Conservation (phyloP, 2,113 vertebrate species). For the Cryptoleucopteryx plumbea region DNA sequence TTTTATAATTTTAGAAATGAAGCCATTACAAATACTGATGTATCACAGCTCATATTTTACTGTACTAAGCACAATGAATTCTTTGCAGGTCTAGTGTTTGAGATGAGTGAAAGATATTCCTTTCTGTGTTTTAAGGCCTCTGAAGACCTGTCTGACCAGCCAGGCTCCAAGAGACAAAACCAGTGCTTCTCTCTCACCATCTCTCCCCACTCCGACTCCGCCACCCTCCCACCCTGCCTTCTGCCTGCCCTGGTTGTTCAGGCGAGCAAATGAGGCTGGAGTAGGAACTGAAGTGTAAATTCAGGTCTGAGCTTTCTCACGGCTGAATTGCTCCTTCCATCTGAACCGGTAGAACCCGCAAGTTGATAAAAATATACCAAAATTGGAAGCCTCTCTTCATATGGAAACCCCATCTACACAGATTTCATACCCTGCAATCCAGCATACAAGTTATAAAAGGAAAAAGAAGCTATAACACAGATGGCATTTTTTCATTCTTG, state of each 20-base stretch:
- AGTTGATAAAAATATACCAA: background rate
- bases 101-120: background rate
- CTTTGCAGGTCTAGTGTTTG: background rate
- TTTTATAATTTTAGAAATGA: background rate
- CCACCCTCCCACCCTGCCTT: background rate
- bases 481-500: background rate
- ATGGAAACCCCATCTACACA: background rate
- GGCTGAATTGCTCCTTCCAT: background rate
- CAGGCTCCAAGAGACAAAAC: background rate
- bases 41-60: background rate
- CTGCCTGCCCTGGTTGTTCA: background rate
- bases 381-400: background rate
- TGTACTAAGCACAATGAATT: background rate
- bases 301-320: background rate
- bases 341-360: background rate
- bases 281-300: constrained; percentile 25
- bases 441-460: background rate
- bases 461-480: background rate
- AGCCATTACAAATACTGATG: background rate
- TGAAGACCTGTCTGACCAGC: background rate
- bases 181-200: background rate
- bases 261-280: background rate
- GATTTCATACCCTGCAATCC: background rate
- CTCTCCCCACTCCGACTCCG: background rate
- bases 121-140: background rate